Evolutionary conservation across 2,113 vertebrate genomes (phyloP).

Genomic region (Pelobates fuscus): DNA sequence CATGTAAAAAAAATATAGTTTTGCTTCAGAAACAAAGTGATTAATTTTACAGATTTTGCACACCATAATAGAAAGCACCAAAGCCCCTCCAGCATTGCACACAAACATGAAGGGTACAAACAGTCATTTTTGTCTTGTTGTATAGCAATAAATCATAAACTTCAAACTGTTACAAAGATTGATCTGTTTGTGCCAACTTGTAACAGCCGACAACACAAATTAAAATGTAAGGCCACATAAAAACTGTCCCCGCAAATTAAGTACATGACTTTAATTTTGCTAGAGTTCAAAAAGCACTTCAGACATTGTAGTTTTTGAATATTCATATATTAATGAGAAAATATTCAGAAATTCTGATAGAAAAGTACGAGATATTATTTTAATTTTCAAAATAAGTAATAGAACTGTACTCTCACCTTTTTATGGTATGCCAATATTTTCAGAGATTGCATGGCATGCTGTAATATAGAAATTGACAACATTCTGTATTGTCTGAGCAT

Average conservation of each 20-base stretch:
- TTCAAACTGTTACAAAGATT: slow-evolving; percentile 48
- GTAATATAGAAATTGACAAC: too few species aligned
- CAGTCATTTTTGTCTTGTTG: slow-evolving; percentile 45
- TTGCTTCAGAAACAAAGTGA: slow-evolving; percentile 63
- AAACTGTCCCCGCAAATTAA: slow-evolving; percentile 33
- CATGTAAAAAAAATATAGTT: slow-evolving; percentile 61
- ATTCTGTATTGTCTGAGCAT: too few species aligned
- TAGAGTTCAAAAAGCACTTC: not conserved
- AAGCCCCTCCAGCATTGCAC: slow-evolving; percentile 58
- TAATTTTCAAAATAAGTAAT: too few species aligned
- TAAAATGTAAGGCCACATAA: slow-evolving; percentile 33
- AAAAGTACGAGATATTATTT: too few species aligned
- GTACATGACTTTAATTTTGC: not conserved
- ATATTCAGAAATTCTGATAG: not conserved
- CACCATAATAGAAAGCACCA: slow-evolving; percentile 61
- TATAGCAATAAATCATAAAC: slow-evolving; percentile 51
- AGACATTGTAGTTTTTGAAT: not conserved
- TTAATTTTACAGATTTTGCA: slow-evolving; percentile 61
- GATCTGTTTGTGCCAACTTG: slow-evolving; percentile 45
- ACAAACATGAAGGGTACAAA: slow-evolving; percentile 59
- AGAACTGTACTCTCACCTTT: too few species aligned
- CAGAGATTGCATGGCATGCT: too few species aligned
- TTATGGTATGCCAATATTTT: too few species aligned
- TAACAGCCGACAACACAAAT: slow-evolving; percentile 31
- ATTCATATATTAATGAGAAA: slow-evolving; percentile 5